Conservation (phyloP, 35 echinoderm and acorn worm species). For the Heliocidaris erythrogramma region DNA sequence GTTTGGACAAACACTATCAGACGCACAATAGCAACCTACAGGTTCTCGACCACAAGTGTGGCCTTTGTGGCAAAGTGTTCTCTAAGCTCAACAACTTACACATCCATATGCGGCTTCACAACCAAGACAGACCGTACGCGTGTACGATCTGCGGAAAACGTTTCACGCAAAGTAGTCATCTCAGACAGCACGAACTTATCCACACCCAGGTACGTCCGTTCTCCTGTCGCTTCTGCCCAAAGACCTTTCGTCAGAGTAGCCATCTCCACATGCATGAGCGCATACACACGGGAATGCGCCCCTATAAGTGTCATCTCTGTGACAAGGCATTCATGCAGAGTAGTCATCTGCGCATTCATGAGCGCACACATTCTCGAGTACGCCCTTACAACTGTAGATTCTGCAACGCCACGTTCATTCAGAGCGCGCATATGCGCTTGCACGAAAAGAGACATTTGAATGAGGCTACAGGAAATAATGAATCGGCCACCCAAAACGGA, state of each 20-base stretch:
- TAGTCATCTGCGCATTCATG: constrained; percentile 38
- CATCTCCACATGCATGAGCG: constrained; percentile 63
- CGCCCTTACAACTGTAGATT: constrained; percentile 41
- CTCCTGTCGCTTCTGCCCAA: constrained; percentile 66
- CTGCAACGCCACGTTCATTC: constrained; percentile 47
- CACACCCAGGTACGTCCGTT: constrained; percentile 84
- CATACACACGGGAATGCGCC: constrained; percentile 53
- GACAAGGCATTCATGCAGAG: constrained; percentile 60
- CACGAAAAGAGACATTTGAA: constrained; percentile 56
- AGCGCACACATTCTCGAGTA: constrained; percentile 47
- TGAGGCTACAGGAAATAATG: neutral
- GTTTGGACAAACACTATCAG: constrained; percentile 30
- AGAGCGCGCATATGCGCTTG: constrained; percentile 40
- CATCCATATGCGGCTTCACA: constrained; percentile 65
- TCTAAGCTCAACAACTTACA: constrained; percentile 50
- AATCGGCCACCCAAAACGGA: neutral
- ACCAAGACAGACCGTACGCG: constrained; percentile 54
- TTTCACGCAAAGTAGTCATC: constrained; percentile 70
- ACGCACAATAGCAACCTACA: constrained; percentile 28
- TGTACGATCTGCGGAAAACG: constrained; percentile 58
- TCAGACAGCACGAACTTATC: constrained; percentile 65
- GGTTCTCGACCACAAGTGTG: constrained; percentile 30
- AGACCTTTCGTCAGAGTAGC: constrained; percentile 64
- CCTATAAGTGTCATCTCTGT: constrained; percentile 56
- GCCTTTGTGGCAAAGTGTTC: constrained; percentile 63